Evolutionary conservation across 2,888 invertebrate species (phyloP).

Genomic region (Octonoba sinensis): DNA sequence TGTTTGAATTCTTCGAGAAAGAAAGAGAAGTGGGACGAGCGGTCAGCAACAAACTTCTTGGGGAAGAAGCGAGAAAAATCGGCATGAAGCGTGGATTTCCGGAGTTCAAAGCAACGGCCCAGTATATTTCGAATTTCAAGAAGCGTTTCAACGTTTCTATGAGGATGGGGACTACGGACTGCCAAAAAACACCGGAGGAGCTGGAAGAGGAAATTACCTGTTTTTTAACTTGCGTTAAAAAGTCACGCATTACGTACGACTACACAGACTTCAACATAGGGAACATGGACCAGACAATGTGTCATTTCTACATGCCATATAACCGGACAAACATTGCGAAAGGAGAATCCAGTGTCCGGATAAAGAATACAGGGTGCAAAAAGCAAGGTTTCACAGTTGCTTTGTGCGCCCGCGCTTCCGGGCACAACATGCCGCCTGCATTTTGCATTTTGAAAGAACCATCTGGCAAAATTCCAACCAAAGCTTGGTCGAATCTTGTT

Average conservation of each 20-base stretch:
- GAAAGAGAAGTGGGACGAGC: neutral
- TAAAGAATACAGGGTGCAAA: neutral
- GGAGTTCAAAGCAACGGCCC: neutral
- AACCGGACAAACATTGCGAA: neutral
- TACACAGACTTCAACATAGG: neutral
- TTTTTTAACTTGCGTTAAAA: no score
- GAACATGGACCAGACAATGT: neutral
- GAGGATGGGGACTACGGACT: neutral
- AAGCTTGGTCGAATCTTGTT: neutral
- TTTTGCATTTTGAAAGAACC: neutral
- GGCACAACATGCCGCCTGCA: slow-evolving; percentile 1
- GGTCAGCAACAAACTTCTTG: neutral
- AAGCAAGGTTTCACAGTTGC: slow-evolving; percentile 5
- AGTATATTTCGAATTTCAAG: neutral
- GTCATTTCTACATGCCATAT: neutral
- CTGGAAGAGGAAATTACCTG: neutral
- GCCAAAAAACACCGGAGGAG: neutral
- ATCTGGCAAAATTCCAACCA: neutral
- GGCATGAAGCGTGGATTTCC: neutral
- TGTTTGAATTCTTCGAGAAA: neutral
- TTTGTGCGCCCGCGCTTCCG: neutral
- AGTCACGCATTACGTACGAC: no score
- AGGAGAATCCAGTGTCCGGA: neutral
- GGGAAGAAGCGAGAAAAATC: neutral
- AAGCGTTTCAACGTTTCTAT: neutral